Conservation (phyloP, 2,888 invertebrate genomes). For the Agriopis marginaria region DNA sequence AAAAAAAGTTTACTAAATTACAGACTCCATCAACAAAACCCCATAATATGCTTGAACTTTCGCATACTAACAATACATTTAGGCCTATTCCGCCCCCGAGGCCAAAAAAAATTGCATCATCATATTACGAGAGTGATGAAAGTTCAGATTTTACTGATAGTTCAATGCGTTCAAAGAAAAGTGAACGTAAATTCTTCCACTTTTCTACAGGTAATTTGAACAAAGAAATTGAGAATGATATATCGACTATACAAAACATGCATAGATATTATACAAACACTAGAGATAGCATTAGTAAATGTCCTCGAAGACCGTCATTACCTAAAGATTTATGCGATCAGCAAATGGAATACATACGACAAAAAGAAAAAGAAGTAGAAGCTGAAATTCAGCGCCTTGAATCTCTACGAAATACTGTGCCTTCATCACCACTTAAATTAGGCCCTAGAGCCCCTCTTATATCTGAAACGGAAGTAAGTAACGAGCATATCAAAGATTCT, state of each 20-base stretch:
- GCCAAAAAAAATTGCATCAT: slow-evolving; percentile 67
- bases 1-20: slow-evolving; percentile 48
- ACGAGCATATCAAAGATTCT: slow-evolving; percentile 56
- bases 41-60: slow-evolving; percentile 42
- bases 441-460: slow-evolving; percentile 75
- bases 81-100: slow-evolving; percentile 77
- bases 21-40: slow-evolving; percentile 47
- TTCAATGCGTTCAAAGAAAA: slow-evolving; percentile 72
- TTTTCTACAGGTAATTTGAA: slow-evolving; percentile 79
- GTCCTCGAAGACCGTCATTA: slow-evolving; percentile 85
- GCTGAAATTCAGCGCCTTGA: slow-evolving; percentile 88
- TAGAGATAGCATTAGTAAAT: slow-evolving; percentile 56
- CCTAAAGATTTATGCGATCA: slow-evolving; percentile 88
- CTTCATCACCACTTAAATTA: slow-evolving; percentile 50
- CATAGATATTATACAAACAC: slow-evolving; percentile 71
- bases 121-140: slow-evolving; percentile 79
- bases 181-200: slow-evolving; percentile 74
- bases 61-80: slow-evolving; percentile 48
- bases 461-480: slow-evolving; percentile 66
- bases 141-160: slow-evolving; percentile 75
- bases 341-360: slow-evolving; percentile 88
- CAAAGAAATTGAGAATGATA: slow-evolving; percentile 80
- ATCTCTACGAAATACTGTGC: slow-evolving; percentile 74
- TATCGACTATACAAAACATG: slow-evolving; percentile 81
- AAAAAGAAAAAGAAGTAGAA: slow-evolving; percentile 89